Evolutionary conservation across 2,797 vertebrate genomes (phyloP).

Genomic region (Crocodylus rhombifer): DNA sequence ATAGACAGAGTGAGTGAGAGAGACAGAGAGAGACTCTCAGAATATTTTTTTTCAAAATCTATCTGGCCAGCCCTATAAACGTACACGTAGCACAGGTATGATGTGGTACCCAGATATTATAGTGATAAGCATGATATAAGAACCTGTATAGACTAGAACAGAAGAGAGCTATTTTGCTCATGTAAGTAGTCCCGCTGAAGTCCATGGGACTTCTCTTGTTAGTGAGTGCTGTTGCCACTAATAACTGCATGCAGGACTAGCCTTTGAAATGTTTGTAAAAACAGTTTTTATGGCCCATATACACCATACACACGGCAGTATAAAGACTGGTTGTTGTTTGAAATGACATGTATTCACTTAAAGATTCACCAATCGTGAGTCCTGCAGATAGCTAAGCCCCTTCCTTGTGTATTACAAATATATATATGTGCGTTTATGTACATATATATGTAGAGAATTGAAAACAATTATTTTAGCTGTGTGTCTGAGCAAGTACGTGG

Average conservation of each 20-base stretch:
- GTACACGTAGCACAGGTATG: neutral
- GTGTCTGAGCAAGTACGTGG: neutral
- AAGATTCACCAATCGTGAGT: neutral
- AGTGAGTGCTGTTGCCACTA: neutral
- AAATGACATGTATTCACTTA: neutral
- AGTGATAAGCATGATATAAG: fast-evolving
- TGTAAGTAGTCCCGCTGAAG: neutral
- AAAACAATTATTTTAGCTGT: too few species aligned
- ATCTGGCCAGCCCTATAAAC: neutral
- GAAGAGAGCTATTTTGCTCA: neutral
- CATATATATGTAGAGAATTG: too few species aligned
- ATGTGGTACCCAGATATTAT: neutral
- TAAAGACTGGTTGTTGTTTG: neutral
- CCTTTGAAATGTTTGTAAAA: constrained; percentile 3
- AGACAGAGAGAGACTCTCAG: neutral
- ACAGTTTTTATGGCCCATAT: neutral
- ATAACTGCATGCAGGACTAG: neutral
- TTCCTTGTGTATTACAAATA: neutral
- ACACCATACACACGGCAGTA: neutral
- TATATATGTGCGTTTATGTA: neutral
- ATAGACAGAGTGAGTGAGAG: fast-evolving
- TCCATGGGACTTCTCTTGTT: neutral
- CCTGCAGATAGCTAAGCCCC: neutral
- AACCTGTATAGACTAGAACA: neutral
- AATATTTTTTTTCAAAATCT: neutral